phyloP scores from a whole-genome alignment of 2,797 vertebrate species.

The Xenops minutus region DNA sequence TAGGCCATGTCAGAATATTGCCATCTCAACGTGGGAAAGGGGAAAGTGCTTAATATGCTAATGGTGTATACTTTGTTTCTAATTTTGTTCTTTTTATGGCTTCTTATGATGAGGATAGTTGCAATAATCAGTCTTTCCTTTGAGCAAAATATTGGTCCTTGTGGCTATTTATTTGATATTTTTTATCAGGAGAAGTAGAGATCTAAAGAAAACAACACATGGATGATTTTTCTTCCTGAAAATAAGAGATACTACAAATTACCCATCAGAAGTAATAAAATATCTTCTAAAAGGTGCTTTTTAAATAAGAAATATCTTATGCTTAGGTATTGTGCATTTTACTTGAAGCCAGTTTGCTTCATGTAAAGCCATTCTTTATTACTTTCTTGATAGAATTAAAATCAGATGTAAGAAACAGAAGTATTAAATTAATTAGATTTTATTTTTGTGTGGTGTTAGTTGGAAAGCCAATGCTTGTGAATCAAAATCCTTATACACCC shows the following conservation, averaged over 20 bases:
- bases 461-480: not conserved
- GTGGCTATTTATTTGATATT: not conserved
- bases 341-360: not conserved
- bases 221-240: not conserved
- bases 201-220: not conserved
- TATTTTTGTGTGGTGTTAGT: not conserved
- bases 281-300: not conserved
- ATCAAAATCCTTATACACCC: not conserved
- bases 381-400: not conserved
- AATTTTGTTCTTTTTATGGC: not conserved
- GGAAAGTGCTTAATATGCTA: not conserved
- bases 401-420: not conserved
- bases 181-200: not conserved
- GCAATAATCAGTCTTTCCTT: not conserved
- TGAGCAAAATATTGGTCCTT: not conserved
- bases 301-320: not conserved
- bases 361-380: not conserved
- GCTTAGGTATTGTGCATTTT: not conserved
- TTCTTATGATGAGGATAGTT: not conserved
- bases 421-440: not conserved
- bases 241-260: not conserved
- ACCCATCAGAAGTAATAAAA: not conserved
- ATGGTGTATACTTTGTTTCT: not conserved
- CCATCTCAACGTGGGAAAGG: rapidly evolving
- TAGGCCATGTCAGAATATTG: not conserved